Evolutionary conservation across 1,140 invertebrate genomes (phyloP).

Genomic region (Nebria ingens): DNA sequence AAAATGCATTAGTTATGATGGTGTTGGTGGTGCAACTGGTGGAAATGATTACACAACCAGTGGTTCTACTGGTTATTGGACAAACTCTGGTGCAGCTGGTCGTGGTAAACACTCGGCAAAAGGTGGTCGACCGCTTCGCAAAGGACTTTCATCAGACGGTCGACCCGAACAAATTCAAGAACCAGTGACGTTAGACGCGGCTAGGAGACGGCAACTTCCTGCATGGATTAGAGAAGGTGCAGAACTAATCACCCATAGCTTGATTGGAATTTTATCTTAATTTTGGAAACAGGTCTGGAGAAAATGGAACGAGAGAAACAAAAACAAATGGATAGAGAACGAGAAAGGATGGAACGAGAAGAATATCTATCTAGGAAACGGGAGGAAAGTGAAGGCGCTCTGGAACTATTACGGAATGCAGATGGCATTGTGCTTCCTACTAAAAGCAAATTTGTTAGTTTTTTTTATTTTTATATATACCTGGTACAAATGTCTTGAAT

Average conservation of each 20-base stretch:
- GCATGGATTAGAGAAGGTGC: conserved; percentile 85
- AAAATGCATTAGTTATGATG: background rate
- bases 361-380: conserved; percentile 48
- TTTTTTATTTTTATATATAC: conserved; percentile 12
- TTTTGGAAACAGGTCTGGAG: conserved; percentile 73
- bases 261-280: conserved; percentile 11
- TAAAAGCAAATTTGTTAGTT: conserved; percentile 77
- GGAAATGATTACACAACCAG: background rate
- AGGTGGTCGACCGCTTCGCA: conserved; percentile 27
- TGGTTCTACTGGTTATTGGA: conserved; percentile 33
- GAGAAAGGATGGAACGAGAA: conserved; percentile 51
- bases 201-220: conserved; percentile 81
- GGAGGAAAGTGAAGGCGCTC: conserved; percentile 52
- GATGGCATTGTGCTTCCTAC: conserved; percentile 39
- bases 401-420: conserved; percentile 39
- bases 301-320: conserved; percentile 96
- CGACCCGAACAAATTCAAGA: conserved; percentile 10
- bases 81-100: conserved; percentile 22
- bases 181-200: conserved; percentile 58
- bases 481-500: background rate
- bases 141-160: background rate
- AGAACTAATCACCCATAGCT: conserved; percentile 1
- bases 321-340: conserved; percentile 72
- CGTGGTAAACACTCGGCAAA: conserved; percentile 31
- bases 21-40: background rate